Base-by-base conservation (phyloP, 2,797 vertebrate genomes). In the Sus cebifrons region DNA sequence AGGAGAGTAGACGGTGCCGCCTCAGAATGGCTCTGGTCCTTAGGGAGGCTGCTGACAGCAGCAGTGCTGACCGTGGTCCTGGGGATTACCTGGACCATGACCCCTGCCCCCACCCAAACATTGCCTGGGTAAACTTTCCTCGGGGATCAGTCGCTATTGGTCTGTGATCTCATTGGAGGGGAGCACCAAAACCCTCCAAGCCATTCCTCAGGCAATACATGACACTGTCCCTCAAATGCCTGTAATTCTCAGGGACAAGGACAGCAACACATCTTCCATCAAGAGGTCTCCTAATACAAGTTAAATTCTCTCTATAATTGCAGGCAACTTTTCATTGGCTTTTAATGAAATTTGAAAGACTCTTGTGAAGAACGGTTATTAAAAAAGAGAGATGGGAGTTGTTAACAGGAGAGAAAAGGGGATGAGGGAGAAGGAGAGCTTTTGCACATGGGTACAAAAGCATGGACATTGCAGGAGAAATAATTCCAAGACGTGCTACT, bases 361-460 rank as follows among this genome's bases (percentile, higher is more conserved):
- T 74, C 16, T 40, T 32, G 27, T 40, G 82, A 81, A 89, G 65
- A 83, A 85, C 11, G 44, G 60, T 73, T 60, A 32, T 15, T 44
- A 70, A 58, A 73, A 70, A 32, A 54, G 15, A 60, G 44, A 27
- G 2, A 54, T 15, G 20, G 73, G 40, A 16, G 21, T 15, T 62
- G 8, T 36, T 75, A 96, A 52, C 2, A 67, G 60, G 29, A 94
- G 65, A 71, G 85, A 71, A 68, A 95, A 70, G 86, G 10, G 65
- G 18, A 27, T 23, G 20, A 32, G 14, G 49, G 44, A 79, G 27
- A 93, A 75, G 58, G 25, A 77, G 74, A 44, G 40, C 52, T 54
- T 71, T 86, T 40, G 2, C 20, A 44, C 16, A 32, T 23, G 20
- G 25, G 52, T 84, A 29, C 60, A 84, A 92, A 95, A 70, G 32